Evolutionary conservation across 2,797 vertebrate species (phyloP).

Genomic region (Molossus alvarezi): DNA sequence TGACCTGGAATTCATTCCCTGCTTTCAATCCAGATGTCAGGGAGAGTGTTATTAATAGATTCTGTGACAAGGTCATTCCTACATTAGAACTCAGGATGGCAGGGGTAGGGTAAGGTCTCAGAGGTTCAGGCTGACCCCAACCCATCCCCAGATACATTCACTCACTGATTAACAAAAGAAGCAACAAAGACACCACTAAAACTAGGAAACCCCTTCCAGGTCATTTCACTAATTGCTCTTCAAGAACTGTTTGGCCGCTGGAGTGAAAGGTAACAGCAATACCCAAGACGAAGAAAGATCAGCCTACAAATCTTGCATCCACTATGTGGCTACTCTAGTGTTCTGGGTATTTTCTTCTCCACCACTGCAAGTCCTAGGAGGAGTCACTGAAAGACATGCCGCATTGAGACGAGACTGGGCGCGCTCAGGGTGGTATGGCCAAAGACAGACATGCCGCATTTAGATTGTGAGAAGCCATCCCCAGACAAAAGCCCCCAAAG

Average conservation of each 20-base stretch:
- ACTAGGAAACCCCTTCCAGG: conserved; percentile 50
- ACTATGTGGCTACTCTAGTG: background rate
- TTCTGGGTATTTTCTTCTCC: background rate
- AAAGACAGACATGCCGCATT: conserved; percentile 18
- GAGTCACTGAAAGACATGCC: conserved; percentile 5
- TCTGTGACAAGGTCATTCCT: conserved; percentile 23
- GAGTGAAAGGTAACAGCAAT: conserved; percentile 24
- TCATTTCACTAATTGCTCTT: conserved; percentile 18
- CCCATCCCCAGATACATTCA: background rate
- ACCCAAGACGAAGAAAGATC: conserved; percentile 44
- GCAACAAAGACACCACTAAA: conserved; percentile 3
- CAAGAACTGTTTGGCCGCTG: background rate
- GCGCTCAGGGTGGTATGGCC: background rate
- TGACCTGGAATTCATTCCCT: conserved; percentile 48
- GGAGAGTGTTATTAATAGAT: conserved; percentile 46
- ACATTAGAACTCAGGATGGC: background rate
- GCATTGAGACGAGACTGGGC: background rate
- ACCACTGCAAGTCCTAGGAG: background rate
- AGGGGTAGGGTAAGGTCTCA: background rate
- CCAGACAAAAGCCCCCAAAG: conserved; percentile 50
- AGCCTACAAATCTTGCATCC: conserved; percentile 24
- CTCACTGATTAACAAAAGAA: conserved; percentile 50
- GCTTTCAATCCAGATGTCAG: conserved; percentile 56
- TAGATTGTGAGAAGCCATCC: conserved; percentile 9
- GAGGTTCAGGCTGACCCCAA: conserved; percentile 33